phyloP scores from a whole-genome alignment of 1,140 invertebrate genomes.

The Drosophila burlai region DNA sequence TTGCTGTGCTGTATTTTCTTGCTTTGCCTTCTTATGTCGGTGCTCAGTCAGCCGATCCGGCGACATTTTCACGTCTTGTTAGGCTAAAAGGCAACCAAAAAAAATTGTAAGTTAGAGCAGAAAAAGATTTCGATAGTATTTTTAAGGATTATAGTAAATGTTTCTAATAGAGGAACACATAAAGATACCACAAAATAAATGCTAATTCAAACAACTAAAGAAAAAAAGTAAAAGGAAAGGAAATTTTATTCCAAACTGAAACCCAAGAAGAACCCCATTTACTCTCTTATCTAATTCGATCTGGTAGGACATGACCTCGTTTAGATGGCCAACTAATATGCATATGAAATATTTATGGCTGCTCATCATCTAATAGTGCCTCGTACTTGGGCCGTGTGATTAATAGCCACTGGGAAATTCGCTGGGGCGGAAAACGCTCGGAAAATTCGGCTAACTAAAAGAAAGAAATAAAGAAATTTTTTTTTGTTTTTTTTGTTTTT shows the following conservation, averaged over 20 bases:
- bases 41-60: conserved; percentile 52
- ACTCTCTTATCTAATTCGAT: conserved; percentile 18
- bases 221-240: not conserved
- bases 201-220: not conserved
- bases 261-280: not conserved
- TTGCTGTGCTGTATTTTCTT: conserved; percentile 1
- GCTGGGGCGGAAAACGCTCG: conserved; percentile 63
- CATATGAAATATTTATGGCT: conserved; percentile 58
- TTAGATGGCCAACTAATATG: conserved; percentile 59
- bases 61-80: conserved; percentile 75
- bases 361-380: conserved; percentile 36
- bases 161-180: no score
- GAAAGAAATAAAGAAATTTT: conserved; percentile 25
- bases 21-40: conserved; percentile 11
- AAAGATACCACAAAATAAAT: not conserved
- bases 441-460: conserved; percentile 64
- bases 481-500: no score
- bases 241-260: not conserved
- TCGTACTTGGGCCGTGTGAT: conserved; percentile 64
- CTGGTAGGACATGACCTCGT: conserved; percentile 46
- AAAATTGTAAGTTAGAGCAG: not conserved
- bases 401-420: conserved; percentile 55
- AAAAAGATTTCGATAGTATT: not conserved
- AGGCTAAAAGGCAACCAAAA: conserved; percentile 23
- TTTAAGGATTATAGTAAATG: not conserved